A percentile compares a stretch with the other conserved stretches of the same genome.
Conservation (phyloP, 2,113 vertebrate species). For the Corythornis vintsioides region DNA sequence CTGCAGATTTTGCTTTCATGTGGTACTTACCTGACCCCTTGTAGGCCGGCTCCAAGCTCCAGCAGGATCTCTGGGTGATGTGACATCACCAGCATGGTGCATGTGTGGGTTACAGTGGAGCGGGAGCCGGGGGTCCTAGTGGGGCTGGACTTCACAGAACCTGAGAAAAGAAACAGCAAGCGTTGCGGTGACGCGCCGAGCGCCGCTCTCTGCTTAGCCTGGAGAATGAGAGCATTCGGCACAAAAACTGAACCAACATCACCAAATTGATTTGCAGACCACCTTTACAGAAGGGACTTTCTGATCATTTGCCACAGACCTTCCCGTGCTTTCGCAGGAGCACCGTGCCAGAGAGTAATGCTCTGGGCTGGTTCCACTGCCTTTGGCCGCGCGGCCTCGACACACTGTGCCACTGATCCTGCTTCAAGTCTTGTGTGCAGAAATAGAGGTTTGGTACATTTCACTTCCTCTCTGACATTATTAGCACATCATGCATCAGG, state of each 20-base stretch:
- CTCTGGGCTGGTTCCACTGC: neutral
- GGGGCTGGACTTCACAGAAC: conserved; percentile 65
- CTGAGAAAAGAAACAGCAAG: conserved; percentile 65
- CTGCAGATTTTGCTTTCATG: neutral
- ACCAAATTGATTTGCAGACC: conserved; percentile 73
- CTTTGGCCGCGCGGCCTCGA: neutral
- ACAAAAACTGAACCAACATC: conserved; percentile 14
- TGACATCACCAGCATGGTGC: conserved; percentile 65
- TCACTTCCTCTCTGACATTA: neutral
- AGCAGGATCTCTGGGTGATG: conserved; percentile 70
- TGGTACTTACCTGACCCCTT: conserved; percentile 69
- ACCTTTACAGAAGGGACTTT: conserved; percentile 35
- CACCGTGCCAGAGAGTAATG: neutral
- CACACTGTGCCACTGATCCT: rapidly evolving
- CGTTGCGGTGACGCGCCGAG: conserved; percentile 38
- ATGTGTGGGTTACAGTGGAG: conserved; percentile 63
- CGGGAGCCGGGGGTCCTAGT: conserved; percentile 63
- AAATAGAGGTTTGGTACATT: too few relatives aligned
- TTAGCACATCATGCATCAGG: neutral
- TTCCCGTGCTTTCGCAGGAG: neutral
- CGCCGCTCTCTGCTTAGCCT: conserved; percentile 48
- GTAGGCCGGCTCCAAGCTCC: conserved; percentile 71
- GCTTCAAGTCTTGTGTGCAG: neutral
- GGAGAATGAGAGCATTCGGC: conserved; percentile 62
- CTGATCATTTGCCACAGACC: neutral